Base-by-base conservation (phyloP, 2,888 invertebrate species). In the Hydrotaea diabolus region DNA sequence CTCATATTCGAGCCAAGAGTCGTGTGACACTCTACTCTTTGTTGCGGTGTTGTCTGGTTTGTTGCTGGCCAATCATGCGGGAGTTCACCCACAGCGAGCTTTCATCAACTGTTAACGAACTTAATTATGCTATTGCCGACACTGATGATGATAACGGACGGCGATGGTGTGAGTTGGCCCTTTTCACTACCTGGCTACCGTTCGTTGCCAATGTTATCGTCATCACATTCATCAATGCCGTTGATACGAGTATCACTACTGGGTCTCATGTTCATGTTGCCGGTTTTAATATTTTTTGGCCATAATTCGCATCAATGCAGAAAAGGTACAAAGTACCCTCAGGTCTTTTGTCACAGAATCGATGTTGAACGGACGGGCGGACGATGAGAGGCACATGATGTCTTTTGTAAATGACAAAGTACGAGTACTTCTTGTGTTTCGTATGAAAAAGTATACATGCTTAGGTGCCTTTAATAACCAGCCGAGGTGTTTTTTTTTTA, bases 61-160 rank as follows among this genome's bases (percentile, higher is more conserved):
- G 3, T 53, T 53, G n/a, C 19, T 8, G 19, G n/a, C 53, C 53
- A 53, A 53, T n/a, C n/a, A 11, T 64, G 36, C n/a, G 43, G 43
- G 49, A 71, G 71, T 46, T 71, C 71, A 71, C 31, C 31, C 69
- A 69, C 36, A 71, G 31, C 11, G 26, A 46, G 69, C 77, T 53
- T 78, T 72, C 62, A 72, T 26, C 72, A 62, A 21, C 15, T 31
- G 59, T 36, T 59, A 71, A 77, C 59, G 46, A 64, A 64, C 72
- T 21, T 78, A 78, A 72, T 72, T 72, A 72, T 62, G 55, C 8
- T 21, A 46, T 39, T 23, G 26, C 53, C 43, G 64, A 59, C 23
- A 64, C 21, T 17, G 15, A 69, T 46, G 5, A 59, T 13, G 46
- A 59, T 71, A 57, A 2, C 0, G 13, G 8, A 49, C n/a, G n/a